Base-by-base conservation (phyloP, 1,140 invertebrate genomes). In the Diuraphis noxia region DNA sequence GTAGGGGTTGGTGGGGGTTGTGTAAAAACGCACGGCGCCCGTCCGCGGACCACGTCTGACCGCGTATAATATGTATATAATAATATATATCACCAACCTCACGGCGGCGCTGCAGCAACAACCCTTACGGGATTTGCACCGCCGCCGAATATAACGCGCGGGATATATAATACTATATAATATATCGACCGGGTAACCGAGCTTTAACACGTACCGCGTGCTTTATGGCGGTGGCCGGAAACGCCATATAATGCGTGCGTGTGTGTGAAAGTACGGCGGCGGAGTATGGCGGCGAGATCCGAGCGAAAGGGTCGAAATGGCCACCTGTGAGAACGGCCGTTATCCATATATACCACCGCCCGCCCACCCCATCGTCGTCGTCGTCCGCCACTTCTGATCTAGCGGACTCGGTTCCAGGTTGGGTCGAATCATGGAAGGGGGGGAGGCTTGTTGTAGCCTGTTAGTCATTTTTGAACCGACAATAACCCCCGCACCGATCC, bases 321-420 rank as follows among this genome's bases (percentile, higher is more conserved):
- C 88, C 88, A 90, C 88, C 88, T 90, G 88, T 90, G 88, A 77
- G 88, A 90, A 46, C 88, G 41, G 41, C 88, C 88, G 88, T 90
- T 72, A 90, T 90, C n/a, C 46, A 23, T 46, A n/a, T n/a, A 46
- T 23, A 21, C 46, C 56, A 19, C 88, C 19, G 10, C 38, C 38
- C 86, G 3, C 36, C n/a, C n/a, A 10, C 30, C 38, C 17, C 4
- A 52, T 3, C 25, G 38, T 9, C 25, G 21, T 21, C 38, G 17
- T 30, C 34, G 81, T 19, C 41, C 13, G 2, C 82, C 23, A 7
- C 40, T 79, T 9, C 21, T 23, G 34, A 2, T 72, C 56, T 25
- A 38, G 36, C 43, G 43, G 43, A 81, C 25, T 38, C 81, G 38
- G 38, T 82, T 41, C 25, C 81, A 38, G 81, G 25, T 9, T 40